Evolutionary conservation across 1,140 invertebrate genomes (phyloP).

Genomic region (Drosophila navojoa): DNA sequence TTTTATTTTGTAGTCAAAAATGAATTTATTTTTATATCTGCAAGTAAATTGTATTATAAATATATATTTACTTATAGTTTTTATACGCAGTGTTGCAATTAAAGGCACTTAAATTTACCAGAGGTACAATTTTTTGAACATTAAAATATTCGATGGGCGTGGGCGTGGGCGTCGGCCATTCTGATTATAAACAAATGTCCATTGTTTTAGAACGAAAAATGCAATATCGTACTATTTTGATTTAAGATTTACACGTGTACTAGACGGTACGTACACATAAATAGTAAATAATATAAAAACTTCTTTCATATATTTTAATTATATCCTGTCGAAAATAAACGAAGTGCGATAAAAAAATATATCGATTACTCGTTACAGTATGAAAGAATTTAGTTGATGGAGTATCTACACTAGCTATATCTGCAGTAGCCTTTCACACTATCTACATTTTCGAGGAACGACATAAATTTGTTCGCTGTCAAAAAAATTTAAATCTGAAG

Average conservation of each 20-base stretch:
- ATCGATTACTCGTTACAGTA: constrained; percentile 36
- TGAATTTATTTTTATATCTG: constrained; percentile 30
- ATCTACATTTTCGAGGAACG: too few species aligned
- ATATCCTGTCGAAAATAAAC: constrained; percentile 56
- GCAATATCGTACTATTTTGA: constrained; percentile 29
- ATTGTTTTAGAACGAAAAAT: constrained; percentile 36
- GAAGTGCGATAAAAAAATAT: constrained; percentile 18
- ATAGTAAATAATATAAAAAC: constrained; percentile 37
- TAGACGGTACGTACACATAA: constrained; percentile 22
- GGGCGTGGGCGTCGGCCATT: constrained; percentile 77
- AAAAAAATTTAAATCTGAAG: too few species aligned
- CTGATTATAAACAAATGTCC: constrained; percentile 55
- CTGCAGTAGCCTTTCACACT: too few species aligned
- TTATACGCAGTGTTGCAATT: background rate
- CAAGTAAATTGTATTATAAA: constrained; percentile 17
- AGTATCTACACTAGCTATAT: background rate
- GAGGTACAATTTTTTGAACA: constrained; percentile 58
- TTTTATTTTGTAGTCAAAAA: constrained; percentile 20
- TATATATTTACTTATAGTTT: background rate
- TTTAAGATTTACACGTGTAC: constrained; percentile 48
- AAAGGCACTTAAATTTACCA: constrained; percentile 43
- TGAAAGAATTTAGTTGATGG: background rate
- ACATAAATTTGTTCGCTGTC: too few species aligned
- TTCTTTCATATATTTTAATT: constrained; percentile 71
- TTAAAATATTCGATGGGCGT: constrained; percentile 61